Base-by-base conservation (phyloP, 2,888 invertebrate genomes). In the Eulithis prunata region DNA sequence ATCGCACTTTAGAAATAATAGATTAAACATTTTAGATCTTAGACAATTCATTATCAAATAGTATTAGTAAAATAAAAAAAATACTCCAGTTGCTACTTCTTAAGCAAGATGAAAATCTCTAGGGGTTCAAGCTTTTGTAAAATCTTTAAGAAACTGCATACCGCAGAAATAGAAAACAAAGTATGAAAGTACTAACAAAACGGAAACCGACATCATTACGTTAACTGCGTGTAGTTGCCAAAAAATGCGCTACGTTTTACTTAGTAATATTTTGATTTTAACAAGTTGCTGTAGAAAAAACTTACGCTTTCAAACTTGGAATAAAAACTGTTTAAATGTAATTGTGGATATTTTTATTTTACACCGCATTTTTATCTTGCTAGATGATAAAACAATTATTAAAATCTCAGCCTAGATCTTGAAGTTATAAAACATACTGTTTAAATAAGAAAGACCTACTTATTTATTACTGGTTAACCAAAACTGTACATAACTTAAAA, bases 1-100 rank as follows among this genome's bases (percentile, higher is more conserved):
- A 56, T n/a, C 13, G 66, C 66, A 66, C 61, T 53, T 59, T 64
- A 60, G 54, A 52, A 58, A 54, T 1, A 57, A 57, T 61, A 65
- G 32, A 46, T 32, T 49, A 36, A 46, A 57, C 32, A 43, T 6
- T 38, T 57, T 57, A 57, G 53, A 58, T 43, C 51, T 49, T 61
- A 61, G 54, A 57, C 38, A 14, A 54, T 46, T 47, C 36, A 8
- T 4, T 57, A 36, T 4, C 21, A 54, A 13, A 49, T 21, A 49
- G 45, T 28, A 46, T 62, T 56, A 60, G 55, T 21, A 13, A 49
- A 64, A 57, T 47, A 13, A 43, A 56, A 54, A 43, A 46, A 38
- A 4, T 38, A 62, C 52, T 52, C 8, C 52, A 14, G 12, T 51
- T 46, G 4, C 6, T 62, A 59, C 36, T 55, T 55, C 43, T 59